Conservation (phyloP, 2,113 vertebrate species). For the Sorex araneus region DNA sequence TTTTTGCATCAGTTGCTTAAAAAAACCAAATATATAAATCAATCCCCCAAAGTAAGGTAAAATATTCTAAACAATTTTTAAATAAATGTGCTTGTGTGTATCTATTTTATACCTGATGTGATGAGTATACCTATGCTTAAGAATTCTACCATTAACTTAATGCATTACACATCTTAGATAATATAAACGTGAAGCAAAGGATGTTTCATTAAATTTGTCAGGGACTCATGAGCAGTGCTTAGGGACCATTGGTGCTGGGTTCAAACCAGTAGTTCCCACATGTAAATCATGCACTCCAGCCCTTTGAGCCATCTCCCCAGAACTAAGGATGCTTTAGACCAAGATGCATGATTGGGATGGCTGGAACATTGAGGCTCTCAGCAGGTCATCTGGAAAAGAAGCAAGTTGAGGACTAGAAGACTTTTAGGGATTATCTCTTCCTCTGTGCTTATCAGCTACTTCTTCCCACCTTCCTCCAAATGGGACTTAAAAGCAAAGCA, state of each 20-base stretch:
- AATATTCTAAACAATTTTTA: too few relatives aligned
- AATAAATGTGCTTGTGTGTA: neutral
- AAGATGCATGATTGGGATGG: accelerated
- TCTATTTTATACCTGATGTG: neutral
- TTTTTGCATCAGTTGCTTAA: too few relatives aligned
- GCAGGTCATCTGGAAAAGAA: neutral
- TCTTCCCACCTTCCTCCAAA: accelerated
- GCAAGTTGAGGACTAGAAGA: neutral
- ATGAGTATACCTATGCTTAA: neutral
- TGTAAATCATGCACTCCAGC: too few relatives aligned
- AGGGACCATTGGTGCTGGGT: too few relatives aligned
- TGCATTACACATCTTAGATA: neutral
- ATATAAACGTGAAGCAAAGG: neutral
- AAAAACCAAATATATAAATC: too few relatives aligned
- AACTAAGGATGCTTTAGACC: neutral
- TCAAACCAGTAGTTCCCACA: too few relatives aligned
- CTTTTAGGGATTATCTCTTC: neutral
- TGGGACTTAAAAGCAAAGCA: neutral
- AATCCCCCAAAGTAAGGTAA: too few relatives aligned
- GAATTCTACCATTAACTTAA: neutral
- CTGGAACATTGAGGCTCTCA: neutral
- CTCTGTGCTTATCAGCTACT: accelerated
- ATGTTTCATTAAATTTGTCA: too few relatives aligned
- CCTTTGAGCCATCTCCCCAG: too few relatives aligned
- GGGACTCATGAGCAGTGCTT: too few relatives aligned